Conservation (phyloP, 1,140 invertebrate species). For the Glomeris maerens region DNA sequence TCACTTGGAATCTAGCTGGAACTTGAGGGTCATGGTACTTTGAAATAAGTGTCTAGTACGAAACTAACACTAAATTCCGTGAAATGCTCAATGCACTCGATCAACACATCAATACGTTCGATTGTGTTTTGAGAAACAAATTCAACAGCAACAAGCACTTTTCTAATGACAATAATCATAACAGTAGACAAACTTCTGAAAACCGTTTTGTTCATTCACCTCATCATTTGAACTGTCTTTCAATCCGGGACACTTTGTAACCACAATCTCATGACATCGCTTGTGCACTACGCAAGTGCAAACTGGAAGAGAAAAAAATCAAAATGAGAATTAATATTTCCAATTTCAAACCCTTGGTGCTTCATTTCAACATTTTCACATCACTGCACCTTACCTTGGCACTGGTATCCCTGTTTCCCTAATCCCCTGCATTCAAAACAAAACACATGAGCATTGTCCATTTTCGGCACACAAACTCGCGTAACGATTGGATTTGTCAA, state of each 20-base stretch:
- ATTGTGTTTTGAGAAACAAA: too few relatives aligned
- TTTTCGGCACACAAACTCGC: slow-evolving; percentile 3
- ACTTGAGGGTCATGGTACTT: too few relatives aligned
- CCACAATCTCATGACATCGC: slow-evolving; percentile 81
- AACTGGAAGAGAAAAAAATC: slow-evolving; percentile 44
- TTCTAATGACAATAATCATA: too few relatives aligned
- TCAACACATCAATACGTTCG: too few relatives aligned
- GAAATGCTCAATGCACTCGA: too few relatives aligned
- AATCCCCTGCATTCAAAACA: slow-evolving; percentile 70
- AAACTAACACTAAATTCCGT: too few relatives aligned
- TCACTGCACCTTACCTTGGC: too few relatives aligned
- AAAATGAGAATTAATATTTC: slow-evolving; percentile 13
- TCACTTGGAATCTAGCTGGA: too few relatives aligned
- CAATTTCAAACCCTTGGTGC: slow-evolving; percentile 4
- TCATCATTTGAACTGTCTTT: slow-evolving; percentile 48
- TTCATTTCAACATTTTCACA: slow-evolving; percentile 4
- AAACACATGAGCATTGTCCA: slow-evolving; percentile 7
- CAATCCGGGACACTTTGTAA: slow-evolving; percentile 91
- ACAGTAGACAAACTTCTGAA: too few relatives aligned
- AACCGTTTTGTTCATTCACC: too few relatives aligned
- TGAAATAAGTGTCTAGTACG: too few relatives aligned
- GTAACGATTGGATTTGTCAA: background rate
- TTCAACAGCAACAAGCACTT: too few relatives aligned
- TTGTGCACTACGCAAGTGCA: slow-evolving; percentile 98
- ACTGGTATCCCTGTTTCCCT: slow-evolving; percentile 99